A percentile compares a stretch with the other conserved stretches of the same genome.
Conservation (phyloP, 2,888 invertebrate species). For the Buathra laborator region DNA sequence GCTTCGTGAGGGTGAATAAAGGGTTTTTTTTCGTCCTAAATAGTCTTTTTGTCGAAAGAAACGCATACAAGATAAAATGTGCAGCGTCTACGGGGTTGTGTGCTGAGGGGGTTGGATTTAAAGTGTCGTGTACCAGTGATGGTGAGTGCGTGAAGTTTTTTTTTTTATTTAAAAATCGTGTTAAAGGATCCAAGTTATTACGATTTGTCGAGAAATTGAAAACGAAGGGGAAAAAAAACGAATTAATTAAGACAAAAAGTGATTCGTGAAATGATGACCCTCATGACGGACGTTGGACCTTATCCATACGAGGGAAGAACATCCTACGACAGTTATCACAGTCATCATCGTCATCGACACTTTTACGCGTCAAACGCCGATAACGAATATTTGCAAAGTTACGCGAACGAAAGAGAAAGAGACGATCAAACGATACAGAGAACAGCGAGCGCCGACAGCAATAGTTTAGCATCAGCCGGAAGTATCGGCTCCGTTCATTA, state of each 20-base stretch:
- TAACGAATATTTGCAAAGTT: conserved; percentile 75
- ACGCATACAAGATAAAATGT: conserved; percentile 20
- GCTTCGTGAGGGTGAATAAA: neutral
- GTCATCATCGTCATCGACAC: conserved; percentile 74
- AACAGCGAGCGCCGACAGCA: conserved; percentile 77
- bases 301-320: conserved; percentile 81
- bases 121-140: conserved; percentile 32
- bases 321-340: conserved; percentile 79
- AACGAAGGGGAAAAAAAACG: too few species aligned
- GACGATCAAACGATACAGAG: conserved; percentile 77
- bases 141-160: conserved; percentile 2
- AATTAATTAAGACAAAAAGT: neutral
- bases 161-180: neutral
- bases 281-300: conserved; percentile 83
- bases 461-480: conserved; percentile 75
- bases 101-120: conserved; percentile 10
- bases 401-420: conserved; percentile 71
- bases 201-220: too few species aligned
- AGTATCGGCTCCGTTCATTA: conserved; percentile 74
- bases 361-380: conserved; percentile 73
- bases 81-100: neutral
- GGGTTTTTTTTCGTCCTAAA: neutral
- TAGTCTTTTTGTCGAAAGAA: neutral
- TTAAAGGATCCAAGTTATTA: too few species aligned
- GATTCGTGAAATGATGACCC: conserved; percentile 82